A percentile compares a stretch with the other conserved stretches of the same genome.
These are phyloP conservation scores for Borostomias antarcticus DNA, from an alignment of 2,797 vertebrate species.

Conservation along the genomic window DNA sequence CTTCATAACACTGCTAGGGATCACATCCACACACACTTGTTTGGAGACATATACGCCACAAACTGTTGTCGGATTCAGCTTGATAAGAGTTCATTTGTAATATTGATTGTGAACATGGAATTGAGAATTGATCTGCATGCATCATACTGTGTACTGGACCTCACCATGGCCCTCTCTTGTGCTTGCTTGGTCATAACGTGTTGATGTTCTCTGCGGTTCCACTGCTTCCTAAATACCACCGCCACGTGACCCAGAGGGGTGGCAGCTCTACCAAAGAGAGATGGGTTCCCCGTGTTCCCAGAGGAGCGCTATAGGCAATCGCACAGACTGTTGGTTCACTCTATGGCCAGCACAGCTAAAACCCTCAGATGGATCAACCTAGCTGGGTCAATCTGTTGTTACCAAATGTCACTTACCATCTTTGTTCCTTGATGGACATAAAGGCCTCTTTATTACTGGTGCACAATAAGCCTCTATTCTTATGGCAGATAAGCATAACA, in stretches of 20 bases:
- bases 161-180: no score
- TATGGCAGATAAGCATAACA: slow-evolving; percentile 78
- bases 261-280: slow-evolving; percentile 35
- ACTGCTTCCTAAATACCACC: neutral
- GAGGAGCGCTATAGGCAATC: slow-evolving; percentile 37
- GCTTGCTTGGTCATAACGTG: no score
- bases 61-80: no score
- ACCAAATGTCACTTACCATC: slow-evolving; percentile 78
- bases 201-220: neutral
- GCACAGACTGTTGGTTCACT: slow-evolving; percentile 44
- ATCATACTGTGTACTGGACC: no score
- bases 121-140: no score
- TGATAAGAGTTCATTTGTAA: no score
- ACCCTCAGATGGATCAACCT: slow-evolving; percentile 73
- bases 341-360: slow-evolving; percentile 63
- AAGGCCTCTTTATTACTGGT: slow-evolving; percentile 72
- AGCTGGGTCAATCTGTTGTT: slow-evolving; percentile 81
- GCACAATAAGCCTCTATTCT: slow-evolving; percentile 75
- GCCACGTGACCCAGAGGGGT: slow-evolving; percentile 5
- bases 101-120: no score
- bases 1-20: no score
- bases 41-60: no score
- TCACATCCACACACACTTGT: no score
- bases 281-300: slow-evolving; percentile 43
- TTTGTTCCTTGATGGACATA: slow-evolving; percentile 88